Evolutionary conservation across 2,888 invertebrate genomes (phyloP), one percentile per base, ranked within the genome.

Genomic region (Drosophila colorata): DNA sequence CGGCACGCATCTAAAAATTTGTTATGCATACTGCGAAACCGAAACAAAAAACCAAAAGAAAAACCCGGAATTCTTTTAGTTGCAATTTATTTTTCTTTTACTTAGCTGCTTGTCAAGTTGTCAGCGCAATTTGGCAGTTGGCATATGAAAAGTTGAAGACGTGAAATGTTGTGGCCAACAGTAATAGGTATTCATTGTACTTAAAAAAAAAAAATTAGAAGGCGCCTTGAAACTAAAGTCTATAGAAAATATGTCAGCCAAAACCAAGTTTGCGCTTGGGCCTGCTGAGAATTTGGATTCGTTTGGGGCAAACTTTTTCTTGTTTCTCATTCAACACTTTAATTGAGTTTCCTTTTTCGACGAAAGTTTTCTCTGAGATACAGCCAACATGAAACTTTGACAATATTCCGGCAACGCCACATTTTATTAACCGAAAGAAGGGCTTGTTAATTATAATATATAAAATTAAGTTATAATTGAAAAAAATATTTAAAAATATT

Each of bases 21-120:
- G 61, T 61, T 83, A 80, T 83, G 78, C 83, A 83, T 74, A 83
- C 70, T 69, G 69, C 57, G 40, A 51, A 63, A 25, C 41, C 56
- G 18, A 20, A 44, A 33, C 3, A 43, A 4, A 43, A 55, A 60
- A n/a, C 7, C 3, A 46, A 51, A 35, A 37, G 14, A 59, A 47
- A 47, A 58, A 57, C 40, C 63, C 52, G 9, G 25, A 70, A 79
- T 74, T 64, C 64, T 49, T 63, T 37, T 49, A 63, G 53, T 51
- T 55, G 35, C 57, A 63, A 60, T 63, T 55, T 73, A 37, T 33
- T 56, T 23, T 56, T 18, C 44, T 57, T 43, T 58, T 40, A 28
- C 44, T 35, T 44, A 49, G 52, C n/a, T 46, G 46, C 13, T 16
- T 73, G 73, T 69, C 70, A 66, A 57, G 46, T 60, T 77, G 80